phyloP scores from a whole-genome alignment of 2,797 vertebrate genomes.

The Trichosurus vulpecula region DNA sequence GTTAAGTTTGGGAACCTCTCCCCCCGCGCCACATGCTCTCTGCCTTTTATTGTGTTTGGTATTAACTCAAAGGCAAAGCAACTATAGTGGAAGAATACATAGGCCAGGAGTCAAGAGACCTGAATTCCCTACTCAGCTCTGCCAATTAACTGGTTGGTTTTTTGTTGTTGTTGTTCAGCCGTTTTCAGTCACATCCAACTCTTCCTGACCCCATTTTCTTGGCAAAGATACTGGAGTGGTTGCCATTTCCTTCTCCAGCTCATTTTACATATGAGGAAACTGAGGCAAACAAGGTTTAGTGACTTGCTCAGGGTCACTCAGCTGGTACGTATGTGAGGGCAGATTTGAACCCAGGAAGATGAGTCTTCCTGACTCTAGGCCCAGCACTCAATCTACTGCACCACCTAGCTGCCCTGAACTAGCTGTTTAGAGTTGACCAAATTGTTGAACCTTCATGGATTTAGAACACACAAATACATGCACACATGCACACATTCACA shows the following conservation, averaged over 20 bases:
- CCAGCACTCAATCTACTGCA: not conserved
- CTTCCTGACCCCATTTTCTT: not conserved
- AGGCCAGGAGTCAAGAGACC: constrained; percentile 3
- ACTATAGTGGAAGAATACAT: not conserved
- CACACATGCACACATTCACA: not conserved
- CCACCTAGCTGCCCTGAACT: not conserved
- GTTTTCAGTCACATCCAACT: not conserved
- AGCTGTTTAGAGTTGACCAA: not conserved
- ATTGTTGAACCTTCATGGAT: not conserved
- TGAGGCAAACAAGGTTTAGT: not conserved
- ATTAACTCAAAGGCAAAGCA: not conserved
- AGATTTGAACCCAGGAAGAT: not conserved
- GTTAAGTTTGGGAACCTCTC: not conserved
- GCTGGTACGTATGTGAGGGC: not conserved
- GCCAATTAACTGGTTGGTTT: not conserved
- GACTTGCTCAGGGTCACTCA: not conserved
- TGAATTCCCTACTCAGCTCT: not conserved
- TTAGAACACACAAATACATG: not conserved
- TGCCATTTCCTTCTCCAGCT: not conserved
- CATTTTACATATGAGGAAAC: not conserved
- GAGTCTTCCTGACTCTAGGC: not conserved
- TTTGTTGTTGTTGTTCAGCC: not conserved
- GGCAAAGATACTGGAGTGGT: not conserved
- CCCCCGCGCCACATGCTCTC: not conserved
- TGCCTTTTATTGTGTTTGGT: not conserved